These are phyloP conservation scores for Timandra comae DNA, from an alignment of 2,888 invertebrate species.

Conservation along the genomic window DNA sequence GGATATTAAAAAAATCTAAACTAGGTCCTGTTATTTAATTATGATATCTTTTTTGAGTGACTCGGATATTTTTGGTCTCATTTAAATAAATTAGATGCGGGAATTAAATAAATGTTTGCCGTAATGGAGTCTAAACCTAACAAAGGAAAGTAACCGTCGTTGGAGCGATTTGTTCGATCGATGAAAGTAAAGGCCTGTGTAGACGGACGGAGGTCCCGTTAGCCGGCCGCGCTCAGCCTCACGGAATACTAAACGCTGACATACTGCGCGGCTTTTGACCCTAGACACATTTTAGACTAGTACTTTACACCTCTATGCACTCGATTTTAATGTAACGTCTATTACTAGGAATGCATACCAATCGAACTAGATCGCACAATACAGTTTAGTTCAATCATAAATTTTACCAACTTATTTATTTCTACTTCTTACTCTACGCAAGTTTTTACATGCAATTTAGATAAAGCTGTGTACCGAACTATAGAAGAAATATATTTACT, in stretches of 20 bases:
- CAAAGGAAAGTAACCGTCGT: conserved; percentile 73
- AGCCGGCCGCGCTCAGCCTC: conserved; percentile 57
- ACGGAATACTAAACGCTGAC: conserved; percentile 76
- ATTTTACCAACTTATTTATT: no score
- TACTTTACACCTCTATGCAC: conserved; percentile 61
- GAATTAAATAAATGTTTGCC: conserved; percentile 27
- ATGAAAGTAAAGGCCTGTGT: conserved; percentile 74
- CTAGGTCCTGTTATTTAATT: no score
- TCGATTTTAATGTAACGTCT: conserved; percentile 27
- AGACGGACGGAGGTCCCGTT: conserved; percentile 68
- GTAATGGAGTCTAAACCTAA: conserved; percentile 46
- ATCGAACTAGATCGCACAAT: conserved; percentile 7
- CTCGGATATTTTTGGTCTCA: not conserved
- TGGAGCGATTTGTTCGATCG: conserved; percentile 65
- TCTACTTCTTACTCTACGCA: no score
- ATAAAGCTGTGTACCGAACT: not conserved
- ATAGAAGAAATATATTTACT: no score
- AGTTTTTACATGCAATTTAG: no score
- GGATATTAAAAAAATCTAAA: no score
- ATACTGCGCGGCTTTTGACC: conserved; percentile 76
- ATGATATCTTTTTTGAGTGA: no score
- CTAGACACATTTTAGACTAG: conserved; percentile 72
- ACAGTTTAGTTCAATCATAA: no score
- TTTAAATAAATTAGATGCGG: conserved; percentile 11
- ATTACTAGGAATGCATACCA: conserved; percentile 22